These are phyloP conservation scores for Cordilura impudica DNA, from an alignment of 2,888 invertebrate genomes.

Conservation along the genomic window DNA sequence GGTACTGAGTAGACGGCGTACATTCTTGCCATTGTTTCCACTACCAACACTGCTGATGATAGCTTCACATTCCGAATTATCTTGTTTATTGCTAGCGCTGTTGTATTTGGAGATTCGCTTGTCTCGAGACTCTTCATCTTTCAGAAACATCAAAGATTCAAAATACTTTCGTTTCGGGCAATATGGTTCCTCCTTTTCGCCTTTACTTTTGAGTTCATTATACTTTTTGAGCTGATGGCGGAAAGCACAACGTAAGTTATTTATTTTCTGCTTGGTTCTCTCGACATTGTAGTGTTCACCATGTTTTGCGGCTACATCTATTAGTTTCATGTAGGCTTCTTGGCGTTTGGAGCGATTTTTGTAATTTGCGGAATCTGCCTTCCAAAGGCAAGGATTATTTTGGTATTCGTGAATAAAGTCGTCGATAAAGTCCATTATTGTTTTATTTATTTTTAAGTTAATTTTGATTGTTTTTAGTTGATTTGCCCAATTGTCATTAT, in stretches of 20 bases:
- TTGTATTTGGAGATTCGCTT: constrained; percentile 44
- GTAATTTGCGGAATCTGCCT: constrained; percentile 75
- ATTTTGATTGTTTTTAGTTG: constrained; percentile 48
- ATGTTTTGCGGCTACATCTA: constrained; percentile 76
- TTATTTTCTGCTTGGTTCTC: constrained; percentile 77
- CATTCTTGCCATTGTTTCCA: constrained; percentile 37
- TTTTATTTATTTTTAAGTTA: background rate
- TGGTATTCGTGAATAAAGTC: constrained; percentile 77
- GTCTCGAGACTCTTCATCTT: constrained; percentile 73
- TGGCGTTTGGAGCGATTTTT: constrained; percentile 75
- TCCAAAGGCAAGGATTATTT: constrained; percentile 77
- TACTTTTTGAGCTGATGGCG: constrained; percentile 76
- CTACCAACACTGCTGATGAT: constrained; percentile 25
- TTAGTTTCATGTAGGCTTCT: constrained; percentile 76
- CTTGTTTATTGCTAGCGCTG: constrained; percentile 18
- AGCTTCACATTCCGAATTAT: constrained; percentile 30
- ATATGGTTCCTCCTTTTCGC: constrained; percentile 75
- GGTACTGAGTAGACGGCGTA: constrained; percentile 20
- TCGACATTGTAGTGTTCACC: constrained; percentile 77
- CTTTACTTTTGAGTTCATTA: constrained; percentile 75
- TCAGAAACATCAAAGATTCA: constrained; percentile 77
- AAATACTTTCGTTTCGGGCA: constrained; percentile 77
- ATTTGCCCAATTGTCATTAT: constrained; percentile 49
- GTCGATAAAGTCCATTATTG: constrained; percentile 76
- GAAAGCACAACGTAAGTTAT: constrained; percentile 77